Base-by-base conservation (phyloP, 2,888 invertebrate genomes). In the Tryphoninae sp. region DNA sequence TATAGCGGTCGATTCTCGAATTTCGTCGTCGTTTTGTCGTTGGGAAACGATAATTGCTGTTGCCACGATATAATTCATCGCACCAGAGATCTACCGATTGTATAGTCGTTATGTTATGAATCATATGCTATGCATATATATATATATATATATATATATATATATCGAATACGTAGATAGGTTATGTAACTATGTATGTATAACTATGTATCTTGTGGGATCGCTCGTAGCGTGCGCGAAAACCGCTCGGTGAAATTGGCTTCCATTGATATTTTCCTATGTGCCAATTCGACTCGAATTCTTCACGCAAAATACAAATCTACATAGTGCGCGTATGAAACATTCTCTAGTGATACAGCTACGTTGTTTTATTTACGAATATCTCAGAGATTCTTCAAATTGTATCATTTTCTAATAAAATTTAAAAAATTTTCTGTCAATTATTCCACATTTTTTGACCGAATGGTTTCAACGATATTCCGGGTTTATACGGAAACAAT, bases 251-350 rank as follows among this genome's bases (percentile, higher is more conserved):
- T 67, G 85, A 87, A 89, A 89, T 89, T 89, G 89, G 87, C 59
- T 88, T 88, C 87, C 87, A 89, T 89, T 89, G 88, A 86, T 87
- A 86, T 89, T 88, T 86, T 84, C 86, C 86, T 82, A 83, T 86
- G 82, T 84, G 84, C 74, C 62, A 84, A 86, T 83, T 75, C 84
- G 86, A 85, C 80, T 86, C 83, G 83, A 62, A 72, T 73, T 71
- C 33, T 33, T 33, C 76, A 51, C 77, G 76, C 78, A 59, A 77
- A 68, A 58, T 65, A 67, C 11, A 26, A 33, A 51, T 67, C 59
- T 16, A 42, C 23, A 51, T 51, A 49, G 33, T 61, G 69, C 78
- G 67, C 72, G 33, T 33, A 33, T 33, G 33, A 33, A 33, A 33
- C 6, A 33, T 33, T 33, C 4, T 33, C 33, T 33, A 53, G 1